These are phyloP conservation scores for Aporrectodea caliginosa DNA, from an alignment of 1,140 invertebrate species.

Conservation along the genomic window DNA sequence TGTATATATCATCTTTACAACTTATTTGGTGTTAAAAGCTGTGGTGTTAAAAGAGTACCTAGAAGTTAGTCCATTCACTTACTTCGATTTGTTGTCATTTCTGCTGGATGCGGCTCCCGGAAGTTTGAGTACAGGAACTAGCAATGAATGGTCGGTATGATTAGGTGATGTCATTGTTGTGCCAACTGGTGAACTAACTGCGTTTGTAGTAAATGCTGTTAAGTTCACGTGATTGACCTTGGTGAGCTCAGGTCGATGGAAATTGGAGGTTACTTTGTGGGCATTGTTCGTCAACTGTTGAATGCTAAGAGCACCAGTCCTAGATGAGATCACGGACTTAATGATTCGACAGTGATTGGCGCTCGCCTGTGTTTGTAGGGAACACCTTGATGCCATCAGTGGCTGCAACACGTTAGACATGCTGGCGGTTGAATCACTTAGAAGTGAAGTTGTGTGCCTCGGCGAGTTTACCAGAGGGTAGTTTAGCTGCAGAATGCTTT, in stretches of 20 bases:
- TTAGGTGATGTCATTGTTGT: not conserved
- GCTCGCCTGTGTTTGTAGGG: not conserved
- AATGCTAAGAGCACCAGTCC: not conserved
- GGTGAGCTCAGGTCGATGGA: not conserved
- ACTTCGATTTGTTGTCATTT: not conserved
- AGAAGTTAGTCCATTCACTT: not conserved
- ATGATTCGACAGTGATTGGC: not conserved
- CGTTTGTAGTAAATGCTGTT: not conserved
- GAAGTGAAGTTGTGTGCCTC: not conserved
- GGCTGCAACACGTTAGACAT: not conserved
- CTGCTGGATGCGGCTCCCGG: not conserved
- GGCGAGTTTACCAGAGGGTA: constrained; percentile 40
- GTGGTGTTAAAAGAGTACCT: not conserved
- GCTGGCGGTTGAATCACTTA: not conserved
- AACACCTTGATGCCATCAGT: not conserved
- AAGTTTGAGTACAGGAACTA: not conserved
- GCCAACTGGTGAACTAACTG: not conserved
- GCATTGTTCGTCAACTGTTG: not conserved
- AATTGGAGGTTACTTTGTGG: not conserved
- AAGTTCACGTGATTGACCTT: not conserved
- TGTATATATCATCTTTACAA: not conserved
- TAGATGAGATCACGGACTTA: not conserved
- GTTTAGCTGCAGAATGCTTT: constrained; percentile 51
- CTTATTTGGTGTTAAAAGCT: not conserved
- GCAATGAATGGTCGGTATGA: not conserved